Percentiles rank a stretch among this genome's conserved stretches.
Evolutionary conservation across 2,797 vertebrate species (phyloP).

Genomic region (Enteromius argenteus): DNA sequence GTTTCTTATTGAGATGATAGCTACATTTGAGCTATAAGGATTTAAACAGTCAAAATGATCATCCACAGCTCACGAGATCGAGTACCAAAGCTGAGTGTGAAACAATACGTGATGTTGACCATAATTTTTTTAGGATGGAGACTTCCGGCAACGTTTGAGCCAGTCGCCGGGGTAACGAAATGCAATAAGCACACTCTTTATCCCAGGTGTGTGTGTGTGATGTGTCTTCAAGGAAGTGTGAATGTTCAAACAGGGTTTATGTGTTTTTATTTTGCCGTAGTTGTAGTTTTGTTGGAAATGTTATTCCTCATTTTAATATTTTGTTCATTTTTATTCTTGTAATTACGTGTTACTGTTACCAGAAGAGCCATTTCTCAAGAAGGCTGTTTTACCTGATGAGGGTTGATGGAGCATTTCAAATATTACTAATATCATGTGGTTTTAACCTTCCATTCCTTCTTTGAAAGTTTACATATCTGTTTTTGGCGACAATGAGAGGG

Average conservation of each 20-base stretch:
- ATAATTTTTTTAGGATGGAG: slow-evolving; percentile 6
- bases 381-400: background rate
- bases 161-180: slow-evolving; percentile 44
- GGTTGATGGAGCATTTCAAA: slow-evolving; percentile 23
- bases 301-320: background rate
- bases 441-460: slow-evolving; percentile 43
- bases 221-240: slow-evolving; percentile 8
- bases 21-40: background rate
- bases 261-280: slow-evolving; percentile 32
- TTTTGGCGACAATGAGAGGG: slow-evolving; percentile 26
- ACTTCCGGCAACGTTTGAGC: slow-evolving; percentile 39
- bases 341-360: background rate
- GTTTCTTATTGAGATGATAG: background rate
- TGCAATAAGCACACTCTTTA: slow-evolving; percentile 50
- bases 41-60: background rate
- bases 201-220: slow-evolving; percentile 36
- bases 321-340: background rate
- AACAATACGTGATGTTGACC: background rate
- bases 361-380: background rate
- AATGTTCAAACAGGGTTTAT: slow-evolving; percentile 46
- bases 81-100: background rate
- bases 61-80: background rate
- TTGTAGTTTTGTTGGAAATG: slow-evolving; percentile 18
- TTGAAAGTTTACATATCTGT: slow-evolving; percentile 42
- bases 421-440: slow-evolving; percentile 3